phyloP scores from a whole-genome alignment of 2,797 vertebrate species.

The Mus caroli region DNA sequence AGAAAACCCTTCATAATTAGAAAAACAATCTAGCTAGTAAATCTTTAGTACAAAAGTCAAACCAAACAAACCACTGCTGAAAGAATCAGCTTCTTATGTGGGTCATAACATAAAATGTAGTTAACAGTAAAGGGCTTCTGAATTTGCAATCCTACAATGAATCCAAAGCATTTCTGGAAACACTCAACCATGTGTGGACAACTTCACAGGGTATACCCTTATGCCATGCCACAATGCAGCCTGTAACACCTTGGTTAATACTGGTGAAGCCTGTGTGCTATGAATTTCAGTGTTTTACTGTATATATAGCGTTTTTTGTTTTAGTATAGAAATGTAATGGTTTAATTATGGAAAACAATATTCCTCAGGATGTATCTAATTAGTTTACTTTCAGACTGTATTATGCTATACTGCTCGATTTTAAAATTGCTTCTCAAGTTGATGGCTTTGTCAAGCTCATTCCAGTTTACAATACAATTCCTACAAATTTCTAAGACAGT shows the following conservation, averaged over 20 bases:
- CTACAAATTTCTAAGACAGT: not conserved
- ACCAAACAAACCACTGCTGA: not conserved
- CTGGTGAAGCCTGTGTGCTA: not conserved
- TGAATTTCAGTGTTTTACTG: not conserved
- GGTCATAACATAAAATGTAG: not conserved
- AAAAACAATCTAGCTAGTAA: constrained; percentile 18
- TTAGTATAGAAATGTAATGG: not conserved
- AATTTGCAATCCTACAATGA: not conserved
- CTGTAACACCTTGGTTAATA: not conserved
- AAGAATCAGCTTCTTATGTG: not conserved
- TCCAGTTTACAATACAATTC: not conserved
- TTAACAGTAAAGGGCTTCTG: not conserved
- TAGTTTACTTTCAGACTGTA: not conserved
- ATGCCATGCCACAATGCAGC: not conserved
- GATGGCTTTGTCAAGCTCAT: not conserved
- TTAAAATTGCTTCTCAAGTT: not conserved
- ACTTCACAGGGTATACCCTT: not conserved
- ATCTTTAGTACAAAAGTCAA: constrained; percentile 26
- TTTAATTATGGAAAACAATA: not conserved
- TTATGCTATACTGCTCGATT: not conserved
- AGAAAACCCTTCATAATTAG: constrained; percentile 1
- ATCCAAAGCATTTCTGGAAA: not conserved
- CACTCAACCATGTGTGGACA: not conserved
- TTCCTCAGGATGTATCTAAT: not conserved
- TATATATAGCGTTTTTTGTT: not conserved